Base-by-base conservation (phyloP, 2,113 vertebrate species). In the Hippocampus abdominalis region DNA sequence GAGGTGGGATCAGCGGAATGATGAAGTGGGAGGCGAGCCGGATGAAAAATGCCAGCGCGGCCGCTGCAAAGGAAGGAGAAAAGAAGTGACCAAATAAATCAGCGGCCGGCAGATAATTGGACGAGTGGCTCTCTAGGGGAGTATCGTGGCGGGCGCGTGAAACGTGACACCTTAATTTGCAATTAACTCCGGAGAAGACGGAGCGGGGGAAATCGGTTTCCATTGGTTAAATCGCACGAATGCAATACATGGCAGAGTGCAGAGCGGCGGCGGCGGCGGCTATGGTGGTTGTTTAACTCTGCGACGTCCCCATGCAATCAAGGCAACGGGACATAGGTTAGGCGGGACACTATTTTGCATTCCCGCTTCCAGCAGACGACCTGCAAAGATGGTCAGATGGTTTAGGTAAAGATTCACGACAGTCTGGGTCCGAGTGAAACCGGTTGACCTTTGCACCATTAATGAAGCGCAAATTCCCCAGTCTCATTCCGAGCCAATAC, bases 11-110 rank as follows among this genome's bases (percentile, higher is more conserved):
- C 2, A 64, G 63, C 13, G 23, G 6, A 10, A 16, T 46, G 63
- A 46, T 64, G 63, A 64, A 64, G 42, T 27, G 40, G 40, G 23
- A 42, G 40, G n/a, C 39, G 6, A 60, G 27, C 39, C 62, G 39
- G 21, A 42, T 64, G 23, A 64, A 46, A 64, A 64, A 64, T 42
- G 36, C 62, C 62, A 46, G 63, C 13, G 23, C 23, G 42, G 42
- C 13, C 27, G 16, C 27, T 4, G 27, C n/a, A 46, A 46, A 42
- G 13, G 25, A 46, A 46, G 42, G 20, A 64, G 13, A 64, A 64
- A 64, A 46, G 63, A 64, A 64, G 63, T 16, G 42, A 46, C 63
- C 63, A 64, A 64, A 64, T 64, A 64, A 64, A 64, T 46, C 63
- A 27, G 63, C n/a, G 12, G 63, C 40, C 23, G 11, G 42, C 63